A percentile compares a stretch with the other conserved stretches of the same genome.
phyloP scores from a whole-genome alignment of 2,888 invertebrate species.

The Napeogenes inachia region DNA sequence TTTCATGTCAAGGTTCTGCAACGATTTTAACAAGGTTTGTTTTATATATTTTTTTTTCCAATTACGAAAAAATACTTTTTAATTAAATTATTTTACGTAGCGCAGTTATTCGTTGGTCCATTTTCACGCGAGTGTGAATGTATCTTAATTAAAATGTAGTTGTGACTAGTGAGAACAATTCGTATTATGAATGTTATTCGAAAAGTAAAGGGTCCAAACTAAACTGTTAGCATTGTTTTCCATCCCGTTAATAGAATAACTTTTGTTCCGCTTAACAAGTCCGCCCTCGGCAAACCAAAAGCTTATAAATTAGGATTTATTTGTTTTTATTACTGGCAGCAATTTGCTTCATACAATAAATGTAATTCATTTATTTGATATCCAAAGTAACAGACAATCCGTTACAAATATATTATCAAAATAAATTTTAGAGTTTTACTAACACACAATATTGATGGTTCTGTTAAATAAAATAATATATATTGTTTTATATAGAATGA shows the following conservation, averaged over 20 bases:
- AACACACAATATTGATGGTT: not conserved
- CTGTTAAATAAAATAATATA: not conserved
- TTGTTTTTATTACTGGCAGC: constrained; percentile 5
- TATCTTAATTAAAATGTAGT: not conserved
- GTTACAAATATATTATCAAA: not conserved
- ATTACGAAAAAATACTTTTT: no score
- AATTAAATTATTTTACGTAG: no score
- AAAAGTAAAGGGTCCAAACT: constrained; percentile 4
- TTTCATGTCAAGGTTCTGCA: no score
- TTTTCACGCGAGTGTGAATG: not conserved
- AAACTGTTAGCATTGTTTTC: constrained; percentile 16
- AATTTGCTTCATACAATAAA: constrained; percentile 4
- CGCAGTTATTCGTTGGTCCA: no score
- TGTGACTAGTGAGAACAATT: not conserved
- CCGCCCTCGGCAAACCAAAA: constrained; percentile 11
- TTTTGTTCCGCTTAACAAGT: constrained; percentile 14
- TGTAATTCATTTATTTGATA: not conserved
- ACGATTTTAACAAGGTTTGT: no score
- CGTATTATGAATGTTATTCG: not conserved
- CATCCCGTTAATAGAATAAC: constrained; percentile 23
- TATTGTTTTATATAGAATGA: no score
- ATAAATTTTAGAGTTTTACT: not conserved
- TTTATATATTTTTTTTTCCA: no score
- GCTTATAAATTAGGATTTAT: constrained; percentile 19
- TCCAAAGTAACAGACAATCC: constrained; percentile 1